A percentile compares a stretch with the other conserved stretches of the same genome.
Evolutionary conservation across 2,113 vertebrate species (phyloP).

Genomic region (Epinephelus moara): DNA sequence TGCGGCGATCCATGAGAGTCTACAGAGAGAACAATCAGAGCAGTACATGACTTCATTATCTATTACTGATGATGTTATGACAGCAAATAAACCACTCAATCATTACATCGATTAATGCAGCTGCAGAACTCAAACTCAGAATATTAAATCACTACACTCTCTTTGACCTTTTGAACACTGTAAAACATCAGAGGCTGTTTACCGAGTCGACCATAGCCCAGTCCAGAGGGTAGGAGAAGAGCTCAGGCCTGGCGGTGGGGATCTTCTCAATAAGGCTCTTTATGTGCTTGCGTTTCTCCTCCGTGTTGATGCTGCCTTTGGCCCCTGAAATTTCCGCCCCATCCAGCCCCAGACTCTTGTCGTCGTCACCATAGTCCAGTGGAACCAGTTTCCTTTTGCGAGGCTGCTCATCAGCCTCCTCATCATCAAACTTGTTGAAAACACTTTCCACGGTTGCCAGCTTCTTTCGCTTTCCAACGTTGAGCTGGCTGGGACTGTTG

Average conservation of each 20-base stretch:
- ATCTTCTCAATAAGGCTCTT: slow-evolving; percentile 99
- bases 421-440: slow-evolving; percentile 98
- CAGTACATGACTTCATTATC: background rate
- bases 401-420: slow-evolving; percentile 96
- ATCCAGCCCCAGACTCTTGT: slow-evolving; percentile 88
- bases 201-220: slow-evolving; percentile 99
- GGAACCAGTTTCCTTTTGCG: slow-evolving; percentile 97
- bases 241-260: slow-evolving; percentile 96
- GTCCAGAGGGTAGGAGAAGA: slow-evolving; percentile 97
- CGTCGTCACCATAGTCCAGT: slow-evolving; percentile 97
- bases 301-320: slow-evolving; percentile 93
- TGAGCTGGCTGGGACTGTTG: slow-evolving; percentile 95
- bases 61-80: background rate
- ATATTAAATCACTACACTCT: background rate
- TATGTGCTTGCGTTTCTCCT: slow-evolving; percentile 99
- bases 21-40: slow-evolving; percentile 60
- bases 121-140: background rate
- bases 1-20: slow-evolving; percentile 98
- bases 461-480: slow-evolving; percentile 94
- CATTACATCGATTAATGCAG: background rate
- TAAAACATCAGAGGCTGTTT: slow-evolving; percentile 51
- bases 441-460: slow-evolving; percentile 93
- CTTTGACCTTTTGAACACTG: background rate
- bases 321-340: slow-evolving; percentile 75
- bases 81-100: background rate